Percentiles rank a stretch among this genome's conserved stretches.
Evolutionary conservation across 92 coral and sea anemone species (phyloP).

Genomic region (Bergia sp.): DNA sequence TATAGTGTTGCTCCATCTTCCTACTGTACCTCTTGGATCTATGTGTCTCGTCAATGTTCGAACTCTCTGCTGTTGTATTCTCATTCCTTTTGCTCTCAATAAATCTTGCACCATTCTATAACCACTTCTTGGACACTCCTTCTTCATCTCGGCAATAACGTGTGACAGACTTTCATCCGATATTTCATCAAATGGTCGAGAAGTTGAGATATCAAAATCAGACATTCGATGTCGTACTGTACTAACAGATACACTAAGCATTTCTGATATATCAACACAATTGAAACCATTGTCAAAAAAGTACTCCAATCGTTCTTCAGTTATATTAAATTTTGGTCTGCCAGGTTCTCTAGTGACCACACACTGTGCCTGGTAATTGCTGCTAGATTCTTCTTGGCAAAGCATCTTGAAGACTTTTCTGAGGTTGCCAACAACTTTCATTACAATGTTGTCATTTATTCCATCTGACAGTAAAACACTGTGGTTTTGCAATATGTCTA

Average conservation of each 20-base stretch:
- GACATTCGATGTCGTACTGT: slow-evolving; percentile 35
- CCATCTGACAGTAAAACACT: not conserved
- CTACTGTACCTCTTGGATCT: slow-evolving; percentile 31
- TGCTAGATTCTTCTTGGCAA: not conserved
- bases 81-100: slow-evolving; percentile 36
- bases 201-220: slow-evolving; percentile 20
- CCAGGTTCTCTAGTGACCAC: slow-evolving; percentile 24
- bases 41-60: slow-evolving; percentile 34
- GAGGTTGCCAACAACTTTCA: not conserved
- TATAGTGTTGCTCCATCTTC: slow-evolving; percentile 38
- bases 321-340: slow-evolving; percentile 43
- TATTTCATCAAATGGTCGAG: slow-evolving; percentile 31
- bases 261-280: slow-evolving; percentile 44
- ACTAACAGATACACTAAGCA: slow-evolving; percentile 43
- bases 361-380: no score
- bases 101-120: slow-evolving; percentile 47
- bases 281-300: slow-evolving; percentile 42
- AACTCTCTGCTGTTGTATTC: slow-evolving; percentile 37
- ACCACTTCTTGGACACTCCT: slow-evolving; percentile 43
- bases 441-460: not conserved
- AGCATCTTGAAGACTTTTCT: not conserved
- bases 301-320: slow-evolving; percentile 44
- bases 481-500: slow-evolving; percentile 2
- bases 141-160: slow-evolving; percentile 21
- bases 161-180: slow-evolving; percentile 31